Percentiles rank a stretch among this genome's conserved stretches.
These are phyloP conservation scores for Trididemnum clinides DNA, from an alignment of 23 tunicate species.

Conservation along the genomic window DNA sequence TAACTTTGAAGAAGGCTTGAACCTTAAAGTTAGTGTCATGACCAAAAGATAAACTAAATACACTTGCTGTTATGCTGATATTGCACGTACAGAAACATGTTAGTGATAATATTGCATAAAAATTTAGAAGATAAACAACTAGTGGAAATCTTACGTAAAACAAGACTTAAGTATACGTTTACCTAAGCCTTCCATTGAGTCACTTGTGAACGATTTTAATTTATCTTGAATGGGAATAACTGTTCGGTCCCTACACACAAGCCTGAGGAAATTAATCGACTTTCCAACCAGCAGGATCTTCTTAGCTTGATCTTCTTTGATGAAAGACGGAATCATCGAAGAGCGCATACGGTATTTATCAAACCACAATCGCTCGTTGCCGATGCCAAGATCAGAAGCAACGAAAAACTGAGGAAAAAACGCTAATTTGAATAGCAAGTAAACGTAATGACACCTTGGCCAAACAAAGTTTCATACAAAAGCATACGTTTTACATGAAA, in stretches of 20 bases:
- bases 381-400: constrained; percentile 68
- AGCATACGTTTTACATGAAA: too few species aligned
- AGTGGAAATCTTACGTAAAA: too few species aligned
- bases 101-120: too few species aligned
- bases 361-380: constrained; percentile 78
- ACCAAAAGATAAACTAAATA: too few species aligned
- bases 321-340: constrained; percentile 84
- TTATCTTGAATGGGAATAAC: constrained; percentile 28
- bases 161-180: background rate
- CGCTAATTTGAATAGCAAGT: too few species aligned
- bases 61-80: too few species aligned
- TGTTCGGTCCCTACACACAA: constrained; percentile 86
- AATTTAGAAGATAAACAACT: too few species aligned
- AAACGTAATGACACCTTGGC: too few species aligned
- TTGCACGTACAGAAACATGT: too few species aligned
- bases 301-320: constrained; percentile 82
- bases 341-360: constrained; percentile 76
- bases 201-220: background rate
- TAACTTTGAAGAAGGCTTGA: too few species aligned
- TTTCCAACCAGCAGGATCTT: constrained; percentile 95
- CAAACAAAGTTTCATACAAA: too few species aligned
- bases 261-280: constrained; percentile 88
- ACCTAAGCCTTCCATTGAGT: background rate
- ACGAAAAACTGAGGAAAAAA: constrained; percentile 65
- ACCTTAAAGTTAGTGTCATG: too few species aligned